Evolutionary conservation across 2,113 vertebrate genomes (phyloP).

Genomic region (Tragulus kanchil): DNA sequence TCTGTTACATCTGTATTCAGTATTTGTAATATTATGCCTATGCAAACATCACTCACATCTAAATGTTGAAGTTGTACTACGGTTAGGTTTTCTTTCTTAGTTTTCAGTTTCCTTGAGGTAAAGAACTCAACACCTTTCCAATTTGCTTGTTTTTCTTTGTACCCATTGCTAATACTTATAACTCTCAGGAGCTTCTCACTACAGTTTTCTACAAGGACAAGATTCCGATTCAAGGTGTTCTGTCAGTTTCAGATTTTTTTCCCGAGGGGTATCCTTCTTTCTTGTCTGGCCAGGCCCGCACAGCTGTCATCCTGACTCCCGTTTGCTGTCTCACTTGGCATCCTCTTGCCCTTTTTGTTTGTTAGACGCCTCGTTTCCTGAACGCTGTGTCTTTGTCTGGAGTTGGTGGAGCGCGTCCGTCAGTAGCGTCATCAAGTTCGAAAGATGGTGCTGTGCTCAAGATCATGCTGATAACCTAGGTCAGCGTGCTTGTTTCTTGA

Average conservation of each 20-base stretch:
- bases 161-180: neutral
- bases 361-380: neutral
- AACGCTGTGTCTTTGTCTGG: neutral
- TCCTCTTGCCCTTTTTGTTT: neutral
- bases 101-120: neutral
- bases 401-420: neutral
- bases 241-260: neutral
- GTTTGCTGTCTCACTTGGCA: neutral
- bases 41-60: neutral
- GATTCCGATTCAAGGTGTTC: neutral
- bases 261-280: neutral
- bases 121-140: conserved; percentile 5
- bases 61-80: neutral
- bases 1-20: neutral
- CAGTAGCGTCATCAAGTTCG: neutral
- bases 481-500: neutral
- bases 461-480: neutral
- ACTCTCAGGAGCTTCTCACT: neutral
- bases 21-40: neutral
- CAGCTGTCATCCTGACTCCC: neutral
- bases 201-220: neutral
- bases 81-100: conserved; percentile 1
- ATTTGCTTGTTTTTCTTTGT: conserved; percentile 42
- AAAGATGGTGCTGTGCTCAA: neutral
- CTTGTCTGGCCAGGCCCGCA: neutral